Base-by-base conservation (phyloP, 1,140 invertebrate genomes). In the Nylanderia fulva region DNA sequence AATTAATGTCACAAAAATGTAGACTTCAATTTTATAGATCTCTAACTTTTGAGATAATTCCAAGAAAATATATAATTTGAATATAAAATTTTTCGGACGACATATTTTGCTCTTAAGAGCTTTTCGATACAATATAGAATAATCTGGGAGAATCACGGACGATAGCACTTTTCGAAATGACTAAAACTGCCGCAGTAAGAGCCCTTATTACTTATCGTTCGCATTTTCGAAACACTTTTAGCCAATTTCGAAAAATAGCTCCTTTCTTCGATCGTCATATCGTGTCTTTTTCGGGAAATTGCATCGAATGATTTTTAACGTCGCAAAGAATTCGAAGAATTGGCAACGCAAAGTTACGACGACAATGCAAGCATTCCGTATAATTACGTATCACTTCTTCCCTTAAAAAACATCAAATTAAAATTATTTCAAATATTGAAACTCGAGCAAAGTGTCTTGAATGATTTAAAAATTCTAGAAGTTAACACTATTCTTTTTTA, bases 321-420 rank as follows among this genome's bases (percentile, higher is more conserved):
- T 24, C 64, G 24, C 36, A 8, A 80, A 33, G 64, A 80, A 80
- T 71, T 72, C 36, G 5, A 79, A 54, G 76, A 79, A 79, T 79
- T 52, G 64, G 42, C 52, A 72, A 72, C 39, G 77, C 36, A 9
- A 48, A 56, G 29, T 11, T 60, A n/a, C 48, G 69, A 48, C 29
- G 66, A 71, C 64, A 39, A 48, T 48, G 45, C 29, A 13, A 52
- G 52, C 77, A 72, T 68, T 77, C 74, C 58, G 27, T 42, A 77
- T 79, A 79, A 79, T 79, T 79, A 33, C 45, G 21, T 71, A 80
- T 77, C 63, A n/a, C n/a, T n/a, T n/a, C n/a, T n/a, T n/a, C n/a
- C n/a, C n/a, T n/a, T n/a, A n/a, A n/a, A n/a, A n/a, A n/a, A n/a
- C n/a, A n/a, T n/a, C n/a, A n/a, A n/a, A n/a, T n/a, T n/a, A n/a